These are phyloP conservation scores for Tortricodes alternella DNA, from an alignment of 2,888 invertebrate genomes.

Conservation along the genomic window DNA sequence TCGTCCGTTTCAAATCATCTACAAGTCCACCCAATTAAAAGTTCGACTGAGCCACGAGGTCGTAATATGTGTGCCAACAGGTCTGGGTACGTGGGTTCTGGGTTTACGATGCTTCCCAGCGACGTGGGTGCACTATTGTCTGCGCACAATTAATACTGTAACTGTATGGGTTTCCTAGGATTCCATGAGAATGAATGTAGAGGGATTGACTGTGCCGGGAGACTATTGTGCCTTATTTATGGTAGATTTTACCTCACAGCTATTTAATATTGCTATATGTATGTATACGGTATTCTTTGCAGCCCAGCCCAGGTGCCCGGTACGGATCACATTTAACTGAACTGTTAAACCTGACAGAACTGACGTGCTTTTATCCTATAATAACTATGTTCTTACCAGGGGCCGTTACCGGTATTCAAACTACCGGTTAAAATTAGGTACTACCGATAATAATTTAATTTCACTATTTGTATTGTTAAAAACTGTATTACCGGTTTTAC, in stretches of 20 bases:
- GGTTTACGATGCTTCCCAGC: constrained; percentile 73
- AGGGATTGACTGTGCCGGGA: constrained; percentile 15
- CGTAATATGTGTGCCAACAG: constrained; percentile 65
- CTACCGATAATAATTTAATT: too few species aligned
- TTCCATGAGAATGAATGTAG: constrained; percentile 53
- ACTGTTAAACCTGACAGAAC: too few species aligned
- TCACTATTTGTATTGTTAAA: too few species aligned
- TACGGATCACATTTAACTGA: too few species aligned
- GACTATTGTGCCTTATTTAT: constrained; percentile 3
- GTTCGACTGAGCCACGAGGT: constrained; percentile 31
- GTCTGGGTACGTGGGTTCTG: constrained; percentile 74
- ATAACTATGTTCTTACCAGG: too few species aligned
- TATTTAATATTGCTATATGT: not conserved
- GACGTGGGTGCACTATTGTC: constrained; percentile 57
- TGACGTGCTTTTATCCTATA: too few species aligned
- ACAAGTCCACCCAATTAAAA: constrained; percentile 14
- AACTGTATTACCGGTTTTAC: too few species aligned
- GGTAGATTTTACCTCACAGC: not conserved
- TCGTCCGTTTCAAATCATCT: too few species aligned
- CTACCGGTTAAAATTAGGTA: too few species aligned
- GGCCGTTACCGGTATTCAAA: too few species aligned
- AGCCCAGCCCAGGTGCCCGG: too few species aligned
- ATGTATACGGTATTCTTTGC: too few species aligned
- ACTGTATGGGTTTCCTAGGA: constrained; percentile 63
- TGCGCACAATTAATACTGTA: constrained; percentile 56